phyloP scores from a whole-genome alignment of 2,888 invertebrate genomes.

The Celastrina argiolus region DNA sequence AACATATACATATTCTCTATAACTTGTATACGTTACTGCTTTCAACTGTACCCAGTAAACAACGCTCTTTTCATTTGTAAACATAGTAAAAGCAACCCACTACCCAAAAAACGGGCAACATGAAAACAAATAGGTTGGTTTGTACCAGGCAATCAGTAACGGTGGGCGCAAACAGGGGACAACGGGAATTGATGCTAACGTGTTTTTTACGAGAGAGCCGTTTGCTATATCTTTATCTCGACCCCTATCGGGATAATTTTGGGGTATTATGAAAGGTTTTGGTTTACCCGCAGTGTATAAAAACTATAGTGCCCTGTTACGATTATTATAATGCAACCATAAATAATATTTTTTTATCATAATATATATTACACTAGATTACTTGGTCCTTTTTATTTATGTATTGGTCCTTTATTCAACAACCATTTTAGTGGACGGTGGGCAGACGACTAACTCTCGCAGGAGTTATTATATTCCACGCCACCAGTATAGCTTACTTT shows the following conservation, averaged over 20 bases:
- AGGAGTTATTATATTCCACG: too few relatives aligned
- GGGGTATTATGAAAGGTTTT: slow-evolving; percentile 31
- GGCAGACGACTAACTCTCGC: too few relatives aligned
- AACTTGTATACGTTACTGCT: too few relatives aligned
- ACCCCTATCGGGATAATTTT: slow-evolving; percentile 54
- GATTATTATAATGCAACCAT: too few relatives aligned
- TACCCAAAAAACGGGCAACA: slow-evolving; percentile 31
- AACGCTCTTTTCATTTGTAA: slow-evolving; percentile 7
- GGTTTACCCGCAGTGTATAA: slow-evolving; percentile 27
- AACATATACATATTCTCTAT: too few relatives aligned
- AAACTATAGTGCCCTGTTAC: too few relatives aligned
- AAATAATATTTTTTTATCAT: too few relatives aligned
- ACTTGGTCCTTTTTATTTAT: too few relatives aligned
- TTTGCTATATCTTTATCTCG: slow-evolving; percentile 69
- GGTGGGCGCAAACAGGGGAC: slow-evolving; percentile 70
- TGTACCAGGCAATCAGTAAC: slow-evolving; percentile 63
- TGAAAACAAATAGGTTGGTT: slow-evolving; percentile 50
- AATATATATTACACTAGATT: too few relatives aligned
- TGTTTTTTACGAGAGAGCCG: slow-evolving; percentile 74
- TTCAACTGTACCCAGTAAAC: neutral
- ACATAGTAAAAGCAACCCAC: neutral
- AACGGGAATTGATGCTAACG: slow-evolving; percentile 78
- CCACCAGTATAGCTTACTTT: too few relatives aligned
- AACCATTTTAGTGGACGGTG: too few relatives aligned
- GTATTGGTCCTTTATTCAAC: too few relatives aligned